Evolutionary conservation across 2,113 vertebrate species (phyloP).

Genomic region (Chascanopsetta lugubris): DNA sequence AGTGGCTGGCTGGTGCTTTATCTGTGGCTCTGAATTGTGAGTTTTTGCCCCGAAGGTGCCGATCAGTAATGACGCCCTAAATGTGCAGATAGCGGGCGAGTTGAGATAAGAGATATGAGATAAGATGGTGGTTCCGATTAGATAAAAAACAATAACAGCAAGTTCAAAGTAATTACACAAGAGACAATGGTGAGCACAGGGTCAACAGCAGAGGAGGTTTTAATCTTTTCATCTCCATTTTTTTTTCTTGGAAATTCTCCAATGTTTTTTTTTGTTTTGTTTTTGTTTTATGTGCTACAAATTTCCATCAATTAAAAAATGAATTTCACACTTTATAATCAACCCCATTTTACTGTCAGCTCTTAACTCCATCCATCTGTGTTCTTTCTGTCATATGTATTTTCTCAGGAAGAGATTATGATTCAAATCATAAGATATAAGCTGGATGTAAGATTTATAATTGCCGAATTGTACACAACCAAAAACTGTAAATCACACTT

Average conservation of each 20-base stretch:
- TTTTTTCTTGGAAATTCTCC: background rate
- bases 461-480: no score
- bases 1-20: background rate
- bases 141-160: conserved; percentile 7
- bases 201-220: background rate
- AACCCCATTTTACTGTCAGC: background rate
- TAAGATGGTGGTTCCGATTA: conserved; percentile 4
- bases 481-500: no score
- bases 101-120: background rate
- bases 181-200: background rate
- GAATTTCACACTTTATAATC: background rate
- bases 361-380: no score
- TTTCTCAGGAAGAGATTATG: no score
- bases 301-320: no score
- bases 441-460: no score
- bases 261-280: background rate
- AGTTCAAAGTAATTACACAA: background rate
- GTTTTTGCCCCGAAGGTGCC: background rate
- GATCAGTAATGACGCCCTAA: background rate
- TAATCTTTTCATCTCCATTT: background rate
- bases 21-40: background rate
- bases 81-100: background rate
- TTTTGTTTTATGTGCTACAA: no score
- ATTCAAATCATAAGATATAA: no score
- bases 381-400: no score